Percentiles rank a stretch among this genome's conserved stretches.
These are phyloP conservation scores for Epinotia demarniana DNA, from an alignment of 2,888 invertebrate species.

Conservation along the genomic window DNA sequence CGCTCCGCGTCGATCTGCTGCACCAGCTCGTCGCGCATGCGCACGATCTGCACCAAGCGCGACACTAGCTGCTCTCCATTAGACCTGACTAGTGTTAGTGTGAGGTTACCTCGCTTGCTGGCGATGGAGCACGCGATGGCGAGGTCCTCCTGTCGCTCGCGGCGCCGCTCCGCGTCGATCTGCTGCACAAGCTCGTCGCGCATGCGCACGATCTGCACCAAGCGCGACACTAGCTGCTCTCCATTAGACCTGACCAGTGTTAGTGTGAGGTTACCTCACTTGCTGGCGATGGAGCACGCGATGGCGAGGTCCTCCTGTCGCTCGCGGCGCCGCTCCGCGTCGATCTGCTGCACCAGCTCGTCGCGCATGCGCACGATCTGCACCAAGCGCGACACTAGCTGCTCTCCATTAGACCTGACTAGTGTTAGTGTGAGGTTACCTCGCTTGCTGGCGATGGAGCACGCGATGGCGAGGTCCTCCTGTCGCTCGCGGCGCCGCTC, in stretches of 20 bases:
- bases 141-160: constrained; percentile 93
- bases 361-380: constrained; percentile 92
- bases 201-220: constrained; percentile 89
- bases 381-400: constrained; percentile 88
- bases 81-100: not conserved
- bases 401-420: constrained; percentile 86
- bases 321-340: constrained; percentile 93
- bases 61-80: too few relatives aligned
- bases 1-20: constrained; percentile 96
- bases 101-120: constrained; percentile 82
- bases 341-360: constrained; percentile 95
- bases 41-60: constrained; percentile 90
- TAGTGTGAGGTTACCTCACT: constrained; percentile 76
- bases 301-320: constrained; percentile 93
- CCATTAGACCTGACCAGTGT: constrained; percentile 76
- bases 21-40: constrained; percentile 91
- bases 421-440: constrained; percentile 64
- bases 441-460: constrained; percentile 87
- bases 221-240: constrained; percentile 90
- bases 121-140: constrained; percentile 89
- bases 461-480: constrained; percentile 91
- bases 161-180: constrained; percentile 92
- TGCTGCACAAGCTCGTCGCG: constrained; percentile 96
- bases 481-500: constrained; percentile 93
- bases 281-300: constrained; percentile 87